Base-by-base conservation (phyloP, 2,113 vertebrate genomes). In the Stegostoma tigrinum region DNA sequence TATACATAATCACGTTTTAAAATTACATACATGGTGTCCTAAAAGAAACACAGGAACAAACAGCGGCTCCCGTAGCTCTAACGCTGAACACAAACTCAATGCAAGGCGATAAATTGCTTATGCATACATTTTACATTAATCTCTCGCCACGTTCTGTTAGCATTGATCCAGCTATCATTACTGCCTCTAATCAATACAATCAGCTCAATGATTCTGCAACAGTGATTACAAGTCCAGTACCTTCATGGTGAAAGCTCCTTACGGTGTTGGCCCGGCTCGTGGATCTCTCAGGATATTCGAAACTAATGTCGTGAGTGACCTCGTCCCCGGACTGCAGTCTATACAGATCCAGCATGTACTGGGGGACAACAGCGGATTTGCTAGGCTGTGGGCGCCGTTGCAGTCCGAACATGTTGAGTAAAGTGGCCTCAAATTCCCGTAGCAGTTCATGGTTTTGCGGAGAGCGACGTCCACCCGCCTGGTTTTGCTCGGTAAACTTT, bases 371-470 rank as follows among this genome's bases (percentile, higher is more conserved):
- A 96, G 98, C 97, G 15, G 98, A 98, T 96, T 98, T 98, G 97
- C 98, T 98, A 96, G 99, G 99, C 97, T 98, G 98, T 48, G 99
- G 99, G 96, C 99, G 98, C 96, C 98, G 98, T 97, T 98, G 99
- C 97, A 99, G 98, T 96, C 99, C 99, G 34, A 99, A 99, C 99
- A 99, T 99, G 97, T 99, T 99, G 97, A 99, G 98, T 97, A 99
- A 98, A 96, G 98, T 99, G 95, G 98, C 98, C 98, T 99, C 99
- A 96, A 99, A 99, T 98, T 99, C 99, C 98, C 98, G 98, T 97
- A 99, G 98, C 98, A 99, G 98, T 98, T 99, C 98, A 99, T 99
- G 98, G 98, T 98, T 99, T 98, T 98, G 98, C 97, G 97, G 96
- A 96, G 97, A 98, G 97, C 98, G 98, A 97, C 98, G 98, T 98